A percentile compares a stretch with the other conserved stretches of the same genome.
These are phyloP conservation scores for Lasioglossum zephyrum DNA, from an alignment of 2,888 invertebrate species.

Conservation along the genomic window DNA sequence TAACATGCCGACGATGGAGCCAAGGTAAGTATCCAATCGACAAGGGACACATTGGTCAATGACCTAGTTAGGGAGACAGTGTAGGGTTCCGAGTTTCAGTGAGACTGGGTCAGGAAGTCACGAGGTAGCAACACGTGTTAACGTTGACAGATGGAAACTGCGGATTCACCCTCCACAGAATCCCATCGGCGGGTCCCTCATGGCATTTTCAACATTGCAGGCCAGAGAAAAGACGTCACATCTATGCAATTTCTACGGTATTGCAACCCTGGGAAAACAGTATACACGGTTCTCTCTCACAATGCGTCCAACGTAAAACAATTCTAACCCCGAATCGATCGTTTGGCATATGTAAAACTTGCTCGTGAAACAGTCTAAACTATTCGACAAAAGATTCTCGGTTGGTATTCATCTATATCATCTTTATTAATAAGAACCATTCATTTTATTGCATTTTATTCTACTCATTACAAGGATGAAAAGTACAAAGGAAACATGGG, in stretches of 20 bases:
- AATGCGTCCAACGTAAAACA: background rate
- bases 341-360: background rate
- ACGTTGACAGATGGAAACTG: conserved; percentile 24
- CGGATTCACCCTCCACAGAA: background rate
- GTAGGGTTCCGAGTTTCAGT: background rate
- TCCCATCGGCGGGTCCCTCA: background rate
- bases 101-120: conserved; percentile 8
- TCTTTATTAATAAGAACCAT: too few species aligned
- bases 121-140: conserved; percentile 3
- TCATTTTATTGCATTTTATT: too few species aligned
- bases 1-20: background rate
- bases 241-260: background rate
- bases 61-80: background rate
- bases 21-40: background rate
- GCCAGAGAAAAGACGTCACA: background rate
- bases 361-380: background rate
- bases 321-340: background rate
- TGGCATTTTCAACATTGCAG: background rate
- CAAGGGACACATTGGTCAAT: conserved; percentile 1
- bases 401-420: too few species aligned
- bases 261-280: background rate
- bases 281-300: background rate
- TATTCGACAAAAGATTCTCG: too few species aligned
- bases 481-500: too few species aligned
- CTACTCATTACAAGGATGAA: too few species aligned